These are phyloP conservation scores for Rhinatrema bivittatum DNA, from an alignment of 2,797 vertebrate genomes.

Conservation along the genomic window DNA sequence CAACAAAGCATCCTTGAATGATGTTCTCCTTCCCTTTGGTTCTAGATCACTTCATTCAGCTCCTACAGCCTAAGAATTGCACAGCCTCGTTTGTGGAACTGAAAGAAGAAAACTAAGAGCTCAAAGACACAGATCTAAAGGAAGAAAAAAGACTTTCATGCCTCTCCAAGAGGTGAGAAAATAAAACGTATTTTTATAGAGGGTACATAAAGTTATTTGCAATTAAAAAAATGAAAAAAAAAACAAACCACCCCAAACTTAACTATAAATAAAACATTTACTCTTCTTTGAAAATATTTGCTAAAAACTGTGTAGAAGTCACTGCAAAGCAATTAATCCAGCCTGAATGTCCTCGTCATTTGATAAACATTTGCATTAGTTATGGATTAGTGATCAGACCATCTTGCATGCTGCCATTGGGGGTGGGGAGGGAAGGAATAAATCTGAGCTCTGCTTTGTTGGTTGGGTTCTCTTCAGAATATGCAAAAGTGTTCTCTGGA, in stretches of 20 bases:
- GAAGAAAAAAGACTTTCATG: slow-evolving; percentile 48
- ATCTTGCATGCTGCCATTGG: slow-evolving; percentile 40
- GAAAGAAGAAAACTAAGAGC: slow-evolving; percentile 38
- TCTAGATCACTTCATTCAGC: slow-evolving; percentile 55
- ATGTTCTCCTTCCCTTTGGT: slow-evolving; percentile 60
- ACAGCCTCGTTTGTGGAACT: slow-evolving; percentile 43
- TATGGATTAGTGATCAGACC: slow-evolving; percentile 60
- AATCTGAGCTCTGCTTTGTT: slow-evolving; percentile 43
- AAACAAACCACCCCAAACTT: slow-evolving; percentile 11
- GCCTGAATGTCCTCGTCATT: slow-evolving; percentile 52
- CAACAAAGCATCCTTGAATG: slow-evolving; percentile 53
- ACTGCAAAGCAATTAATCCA: slow-evolving; percentile 53
- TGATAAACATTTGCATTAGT: slow-evolving; percentile 54
- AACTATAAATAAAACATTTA: slow-evolving; percentile 1
- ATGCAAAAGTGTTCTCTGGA: slow-evolving; percentile 42
- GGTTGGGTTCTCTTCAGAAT: slow-evolving; percentile 49
- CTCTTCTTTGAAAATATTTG: slow-evolving; percentile 44
- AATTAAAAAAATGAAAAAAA: slow-evolving; percentile 39
- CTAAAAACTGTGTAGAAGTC: slow-evolving; percentile 54
- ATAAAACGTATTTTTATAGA: slow-evolving; percentile 57
- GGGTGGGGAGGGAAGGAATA: slow-evolving; percentile 45
- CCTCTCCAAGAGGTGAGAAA: slow-evolving; percentile 54
- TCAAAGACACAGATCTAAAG: too few relatives aligned
- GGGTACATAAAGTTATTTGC: slow-evolving; percentile 47
- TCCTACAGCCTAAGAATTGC: slow-evolving; percentile 51